phyloP scores from a whole-genome alignment of 2,113 vertebrate genomes.

The Pithys albifrons region DNA sequence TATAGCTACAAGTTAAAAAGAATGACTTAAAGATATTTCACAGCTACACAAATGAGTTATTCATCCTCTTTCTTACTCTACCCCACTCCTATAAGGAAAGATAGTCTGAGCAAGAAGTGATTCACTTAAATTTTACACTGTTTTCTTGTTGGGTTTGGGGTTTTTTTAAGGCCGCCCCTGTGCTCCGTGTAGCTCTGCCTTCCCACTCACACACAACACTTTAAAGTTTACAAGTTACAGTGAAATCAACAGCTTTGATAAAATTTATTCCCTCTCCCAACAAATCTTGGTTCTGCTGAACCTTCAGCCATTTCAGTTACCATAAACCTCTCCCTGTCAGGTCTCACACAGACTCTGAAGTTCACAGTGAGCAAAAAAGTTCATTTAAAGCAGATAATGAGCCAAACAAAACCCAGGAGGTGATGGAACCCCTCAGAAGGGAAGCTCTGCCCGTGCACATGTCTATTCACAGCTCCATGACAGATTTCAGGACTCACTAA shows the following conservation, averaged over 20 bases:
- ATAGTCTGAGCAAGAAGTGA: neutral
- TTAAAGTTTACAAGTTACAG: neutral
- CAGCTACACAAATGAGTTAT: neutral
- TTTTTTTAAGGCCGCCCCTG: neutral
- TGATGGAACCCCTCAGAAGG: neutral
- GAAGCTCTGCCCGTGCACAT: neutral
- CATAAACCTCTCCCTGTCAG: neutral
- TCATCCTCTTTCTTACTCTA: neutral
- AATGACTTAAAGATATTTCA: neutral
- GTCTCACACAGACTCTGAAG: neutral
- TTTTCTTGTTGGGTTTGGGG: accelerated
- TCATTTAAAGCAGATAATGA: neutral
- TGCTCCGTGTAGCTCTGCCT: neutral
- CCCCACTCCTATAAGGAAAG: neutral
- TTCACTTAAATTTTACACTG: neutral
- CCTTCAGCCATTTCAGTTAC: neutral
- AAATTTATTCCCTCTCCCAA: neutral
- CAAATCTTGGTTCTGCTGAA: neutral
- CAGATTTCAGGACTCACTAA: neutral
- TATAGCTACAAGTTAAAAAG: neutral
- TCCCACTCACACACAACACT: constrained; percentile 20
- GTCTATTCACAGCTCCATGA: neutral
- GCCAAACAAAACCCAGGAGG: neutral
- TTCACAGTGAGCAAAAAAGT: neutral
- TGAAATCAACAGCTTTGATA: neutral